Base-by-base conservation (phyloP, 1,140 invertebrate genomes). In the Drosophila fuyamai region DNA sequence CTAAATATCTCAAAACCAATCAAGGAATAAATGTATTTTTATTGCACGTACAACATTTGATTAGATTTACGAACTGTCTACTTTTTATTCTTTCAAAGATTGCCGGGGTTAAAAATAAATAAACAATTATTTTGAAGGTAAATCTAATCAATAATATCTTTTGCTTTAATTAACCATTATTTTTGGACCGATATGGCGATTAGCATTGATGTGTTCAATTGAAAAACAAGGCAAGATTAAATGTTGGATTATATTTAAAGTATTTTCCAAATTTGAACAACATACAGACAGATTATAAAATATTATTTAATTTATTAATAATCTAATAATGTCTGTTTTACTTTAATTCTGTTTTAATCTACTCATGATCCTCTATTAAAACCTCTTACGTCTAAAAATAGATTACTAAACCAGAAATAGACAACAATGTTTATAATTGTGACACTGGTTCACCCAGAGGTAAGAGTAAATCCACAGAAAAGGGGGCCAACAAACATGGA, bases 381-480 rank as follows among this genome's bases (percentile, higher is more conserved):
- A 12, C 16, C 1, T 3, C 13, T 10, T 5, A 29, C 1, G 5
- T 50, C 12, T 59, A 9, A 23, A 59, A 35, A 59, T 44, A 59
- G 60, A 60, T 63, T 60, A 63, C 40, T 23, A 35, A 44, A 44
- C 29, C 7, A 29, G 13, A 59, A 35, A 63, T 23, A 13, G 7
- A 1, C 23, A 62, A 43, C 27, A 18, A 43, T 8, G 27, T 32
- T 12, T 3, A 14, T 10, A 23, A 29, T 46, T 40, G 60, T 32
- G 59, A 63, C 61, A 60, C 40, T 35, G 16, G n/a, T 65, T 65
- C 59, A 66, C 59, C 59, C 36, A 61, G 14, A 29, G 23, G 43
- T 35, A 38, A 1, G 6, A 38, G 12, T 27, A 46, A 65, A 51
- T 23, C 36, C 16, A 67, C 43, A 23, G n/a, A 29, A 16, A 36